Evolutionary conservation across 2,797 vertebrate genomes (phyloP).

Genomic region (Cryptoprocta ferox): DNA sequence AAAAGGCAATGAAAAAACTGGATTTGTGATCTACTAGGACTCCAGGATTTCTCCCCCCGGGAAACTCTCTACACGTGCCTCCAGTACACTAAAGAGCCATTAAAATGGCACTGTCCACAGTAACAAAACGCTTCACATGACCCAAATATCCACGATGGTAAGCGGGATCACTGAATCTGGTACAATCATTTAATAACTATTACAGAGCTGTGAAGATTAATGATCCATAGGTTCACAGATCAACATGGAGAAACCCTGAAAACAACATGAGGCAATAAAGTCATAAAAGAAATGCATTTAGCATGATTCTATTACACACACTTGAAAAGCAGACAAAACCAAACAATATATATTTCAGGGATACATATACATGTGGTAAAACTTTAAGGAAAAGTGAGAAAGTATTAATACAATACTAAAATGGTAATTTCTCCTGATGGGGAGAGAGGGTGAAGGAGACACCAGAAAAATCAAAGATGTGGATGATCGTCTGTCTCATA

Average conservation of each 20-base stretch:
- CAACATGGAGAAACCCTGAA: neutral
- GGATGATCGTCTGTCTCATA: neutral
- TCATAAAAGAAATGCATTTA: neutral
- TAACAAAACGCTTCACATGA: neutral
- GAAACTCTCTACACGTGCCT: neutral
- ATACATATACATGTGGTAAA: neutral
- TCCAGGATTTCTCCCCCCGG: neutral
- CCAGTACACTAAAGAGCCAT: neutral
- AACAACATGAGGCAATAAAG: neutral
- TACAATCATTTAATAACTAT: slow-evolving; percentile 8
- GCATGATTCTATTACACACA: neutral
- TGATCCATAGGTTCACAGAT: neutral
- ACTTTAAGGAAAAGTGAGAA: neutral
- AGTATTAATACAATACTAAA: neutral
- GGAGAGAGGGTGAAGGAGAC: neutral
- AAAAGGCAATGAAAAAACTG: neutral
- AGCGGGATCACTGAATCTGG: neutral
- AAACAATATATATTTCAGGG: neutral
- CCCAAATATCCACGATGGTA: neutral
- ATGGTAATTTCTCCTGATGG: neutral
- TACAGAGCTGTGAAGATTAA: neutral
- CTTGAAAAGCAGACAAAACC: neutral
- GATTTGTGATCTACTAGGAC: neutral
- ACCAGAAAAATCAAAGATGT: neutral
- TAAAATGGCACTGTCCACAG: neutral